Evolutionary conservation across 2,888 invertebrate species (phyloP), one percentile per base, ranked within the genome.

Genomic region (Julus scanicus): DNA sequence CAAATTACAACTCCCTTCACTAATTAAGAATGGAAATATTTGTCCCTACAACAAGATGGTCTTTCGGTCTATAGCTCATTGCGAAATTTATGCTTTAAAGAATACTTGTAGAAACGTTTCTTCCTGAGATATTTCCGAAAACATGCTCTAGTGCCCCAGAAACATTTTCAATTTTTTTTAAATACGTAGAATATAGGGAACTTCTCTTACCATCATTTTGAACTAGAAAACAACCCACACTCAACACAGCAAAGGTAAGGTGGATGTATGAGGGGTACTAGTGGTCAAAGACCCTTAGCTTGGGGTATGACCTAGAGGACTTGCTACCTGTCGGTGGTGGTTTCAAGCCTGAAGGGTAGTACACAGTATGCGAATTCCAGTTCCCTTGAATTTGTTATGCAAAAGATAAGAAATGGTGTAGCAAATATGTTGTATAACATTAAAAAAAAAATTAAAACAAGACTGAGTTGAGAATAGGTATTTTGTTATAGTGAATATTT

Each of bases 271-370:
- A 80, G 80, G 80, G 80, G 37, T 80, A 4, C 20, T 20, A 80
- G 80, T 80, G 80, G 80, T 80, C 37, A 80, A 80, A 80, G 80
- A 80, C 80, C 80, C 80, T 29, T 29, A 37, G 37, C 80, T 71
- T 11, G 11, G n/a, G 9, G 11, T 71, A 53, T 29, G 13, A 80
- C 80, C 80, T 80, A 29, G 13, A 13, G 13, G 20, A 37, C 37
- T 9, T 29, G 80, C 0, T 80, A 37, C 13, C 71, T n/a, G 1
- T 63, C 57, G n/a, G n/a, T 6, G 57, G n/a, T 0, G n/a, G 63
- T 5, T 71, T 71, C 5, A 17, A 17, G 63, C 5, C 63, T 20
- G 1, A 71, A 17, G 5, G 63, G 20, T 71, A 71, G 29, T 29
- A 29, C 29, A 29, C 8, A 44, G 44, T 44, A 44, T 44, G 8